These are phyloP conservation scores for Sinelater perroti DNA, from an alignment of 2,888 invertebrate species.

Conservation along the genomic window DNA sequence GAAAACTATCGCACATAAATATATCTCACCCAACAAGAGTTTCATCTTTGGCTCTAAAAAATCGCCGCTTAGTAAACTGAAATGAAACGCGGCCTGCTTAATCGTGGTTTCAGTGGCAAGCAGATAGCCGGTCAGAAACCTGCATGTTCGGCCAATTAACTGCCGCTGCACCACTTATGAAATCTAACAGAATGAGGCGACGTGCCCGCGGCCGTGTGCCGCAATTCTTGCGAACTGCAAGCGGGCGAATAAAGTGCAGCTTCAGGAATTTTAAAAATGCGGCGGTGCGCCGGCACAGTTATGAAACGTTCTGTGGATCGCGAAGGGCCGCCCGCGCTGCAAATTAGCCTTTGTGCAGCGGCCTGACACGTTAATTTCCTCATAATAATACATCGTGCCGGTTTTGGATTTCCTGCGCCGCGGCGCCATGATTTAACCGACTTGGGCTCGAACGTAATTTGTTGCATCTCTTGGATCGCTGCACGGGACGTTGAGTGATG, in stretches of 20 bases:
- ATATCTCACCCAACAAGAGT: not conserved
- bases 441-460: constrained; percentile 37
- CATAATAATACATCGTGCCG: constrained; percentile 41
- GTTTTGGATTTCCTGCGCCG: constrained; percentile 35
- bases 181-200: constrained; percentile 4
- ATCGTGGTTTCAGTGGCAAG: no score
- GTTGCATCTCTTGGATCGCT: constrained; percentile 37
- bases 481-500: constrained; percentile 25
- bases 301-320: no score
- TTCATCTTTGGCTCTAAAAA: no score
- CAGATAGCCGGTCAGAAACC: no score
- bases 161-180: constrained; percentile 4
- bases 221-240: constrained; percentile 8
- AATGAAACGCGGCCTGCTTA: no score
- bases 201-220: not conserved
- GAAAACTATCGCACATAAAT: not conserved
- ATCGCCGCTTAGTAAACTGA: no score
- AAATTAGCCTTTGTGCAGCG: constrained; percentile 26
- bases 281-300: not conserved
- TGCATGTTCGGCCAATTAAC: not conserved
- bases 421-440: constrained; percentile 39
- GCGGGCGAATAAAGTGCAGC: constrained; percentile 2
- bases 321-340: no score
- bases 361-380: constrained; percentile 44
- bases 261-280: not conserved